Conservation (phyloP, 2,888 invertebrate species). For the Agriopis leucophaearia region DNA sequence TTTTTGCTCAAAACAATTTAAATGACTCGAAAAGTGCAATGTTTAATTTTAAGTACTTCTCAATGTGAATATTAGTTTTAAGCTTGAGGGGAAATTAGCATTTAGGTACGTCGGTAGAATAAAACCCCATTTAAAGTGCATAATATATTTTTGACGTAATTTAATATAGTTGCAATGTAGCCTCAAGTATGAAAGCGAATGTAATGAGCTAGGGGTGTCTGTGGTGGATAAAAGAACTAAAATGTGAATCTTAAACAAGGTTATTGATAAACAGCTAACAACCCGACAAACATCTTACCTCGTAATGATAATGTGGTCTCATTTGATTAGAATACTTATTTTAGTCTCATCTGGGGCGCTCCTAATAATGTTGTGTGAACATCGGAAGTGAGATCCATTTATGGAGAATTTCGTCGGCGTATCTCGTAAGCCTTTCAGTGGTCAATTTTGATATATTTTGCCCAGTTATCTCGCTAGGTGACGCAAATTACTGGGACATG, state of each 20-base stretch:
- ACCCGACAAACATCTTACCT: too few relatives aligned
- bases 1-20: conserved; percentile 42
- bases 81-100: conserved; percentile 1
- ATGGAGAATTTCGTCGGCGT: too few relatives aligned
- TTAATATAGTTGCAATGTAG: background rate
- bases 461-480: too few relatives aligned
- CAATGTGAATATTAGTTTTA: conserved; percentile 16
- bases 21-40: conserved; percentile 30
- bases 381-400: too few relatives aligned
- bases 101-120: conserved; percentile 1
- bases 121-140: conserved; percentile 15
- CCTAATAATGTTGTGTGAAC: too few relatives aligned
- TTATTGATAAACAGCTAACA: too few relatives aligned
- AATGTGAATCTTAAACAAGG: background rate
- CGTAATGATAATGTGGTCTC: too few relatives aligned
- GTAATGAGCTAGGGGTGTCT: background rate
- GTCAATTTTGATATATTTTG: too few relatives aligned
- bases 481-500: too few relatives aligned
- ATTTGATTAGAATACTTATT: too few relatives aligned
- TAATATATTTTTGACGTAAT: conserved; percentile 28
- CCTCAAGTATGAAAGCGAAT: background rate
- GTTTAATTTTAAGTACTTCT: conserved; percentile 27
- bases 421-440: too few relatives aligned
- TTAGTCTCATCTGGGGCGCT: too few relatives aligned
- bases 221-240: background rate